phyloP scores from a whole-genome alignment of 2,113 vertebrate genomes.

The Poecilia latipinna region DNA sequence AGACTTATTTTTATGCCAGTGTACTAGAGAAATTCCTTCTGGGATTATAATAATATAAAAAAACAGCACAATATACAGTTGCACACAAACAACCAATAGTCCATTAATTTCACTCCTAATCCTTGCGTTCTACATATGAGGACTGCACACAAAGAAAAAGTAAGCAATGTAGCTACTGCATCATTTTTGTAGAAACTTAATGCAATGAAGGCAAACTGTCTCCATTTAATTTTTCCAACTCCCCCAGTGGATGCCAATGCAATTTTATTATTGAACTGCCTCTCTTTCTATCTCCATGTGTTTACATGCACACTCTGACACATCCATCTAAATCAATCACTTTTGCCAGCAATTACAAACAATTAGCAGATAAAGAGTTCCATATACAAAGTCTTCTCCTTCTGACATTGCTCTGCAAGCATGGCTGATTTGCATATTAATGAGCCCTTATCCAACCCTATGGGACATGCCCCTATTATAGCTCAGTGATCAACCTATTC shows the following conservation, averaged over 20 bases:
- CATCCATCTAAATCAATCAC: constrained; percentile 29
- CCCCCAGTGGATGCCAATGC: neutral
- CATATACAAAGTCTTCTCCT: constrained; percentile 14
- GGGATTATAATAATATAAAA: neutral
- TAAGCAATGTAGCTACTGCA: neutral
- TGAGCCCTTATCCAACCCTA: neutral
- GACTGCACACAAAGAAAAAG: neutral
- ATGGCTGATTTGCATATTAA: constrained; percentile 26
- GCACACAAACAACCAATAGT: neutral
- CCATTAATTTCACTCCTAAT: neutral
- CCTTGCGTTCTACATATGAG: neutral
- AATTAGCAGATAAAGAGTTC: constrained; percentile 34
- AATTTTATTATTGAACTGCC: constrained; percentile 16
- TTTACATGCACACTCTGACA: constrained; percentile 28
- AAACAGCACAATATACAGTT: neutral
- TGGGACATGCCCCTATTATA: constrained; percentile 2
- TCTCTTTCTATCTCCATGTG: constrained; percentile 2
- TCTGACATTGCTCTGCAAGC: constrained; percentile 20
- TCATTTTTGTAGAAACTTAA: neutral
- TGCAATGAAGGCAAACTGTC: neutral
- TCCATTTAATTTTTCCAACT: neutral
- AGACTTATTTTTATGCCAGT: neutral
- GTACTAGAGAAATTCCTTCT: neutral
- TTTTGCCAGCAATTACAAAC: constrained; percentile 37
- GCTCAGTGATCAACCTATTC: constrained; percentile 10